These are phyloP conservation scores for Lasioglossum baleicum DNA, from an alignment of 1,140 invertebrate genomes.

Conservation along the genomic window DNA sequence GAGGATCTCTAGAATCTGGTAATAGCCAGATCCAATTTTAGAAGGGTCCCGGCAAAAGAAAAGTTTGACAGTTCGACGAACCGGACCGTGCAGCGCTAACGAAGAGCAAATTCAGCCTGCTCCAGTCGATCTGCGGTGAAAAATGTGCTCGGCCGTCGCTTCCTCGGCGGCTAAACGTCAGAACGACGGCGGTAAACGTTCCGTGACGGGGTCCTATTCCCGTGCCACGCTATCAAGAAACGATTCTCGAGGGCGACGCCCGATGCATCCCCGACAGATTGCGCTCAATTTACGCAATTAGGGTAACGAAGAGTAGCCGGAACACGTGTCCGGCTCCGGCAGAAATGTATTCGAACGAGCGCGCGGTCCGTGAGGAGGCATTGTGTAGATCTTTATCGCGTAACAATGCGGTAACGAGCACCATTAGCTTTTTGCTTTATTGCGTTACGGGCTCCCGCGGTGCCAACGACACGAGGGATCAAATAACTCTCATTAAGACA, in stretches of 20 bases:
- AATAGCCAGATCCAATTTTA: neutral
- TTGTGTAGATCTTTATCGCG: conserved; percentile 61
- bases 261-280: conserved; percentile 50
- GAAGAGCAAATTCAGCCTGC: neutral
- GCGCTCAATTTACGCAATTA: conserved; percentile 55
- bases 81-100: neutral
- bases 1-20: no score
- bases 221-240: conserved; percentile 29
- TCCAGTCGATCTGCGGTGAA: neutral
- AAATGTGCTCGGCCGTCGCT: neutral
- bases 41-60: neutral
- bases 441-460: conserved; percentile 56
- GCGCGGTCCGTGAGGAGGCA: conserved; percentile 23
- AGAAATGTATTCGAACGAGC: conserved; percentile 36
- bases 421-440: conserved; percentile 66
- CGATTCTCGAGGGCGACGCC: conserved; percentile 38
- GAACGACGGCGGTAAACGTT: neutral
- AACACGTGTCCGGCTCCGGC: conserved; percentile 42
- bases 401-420: conserved; percentile 63
- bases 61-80: neutral
- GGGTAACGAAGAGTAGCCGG: conserved; percentile 50
- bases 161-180: neutral
- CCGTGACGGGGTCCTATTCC: neutral
- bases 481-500: conserved; percentile 65
- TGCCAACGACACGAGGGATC: conserved; percentile 60